Evolutionary conservation across 2,113 vertebrate genomes (phyloP).

Genomic region (Ceyx cyanopectus): DNA sequence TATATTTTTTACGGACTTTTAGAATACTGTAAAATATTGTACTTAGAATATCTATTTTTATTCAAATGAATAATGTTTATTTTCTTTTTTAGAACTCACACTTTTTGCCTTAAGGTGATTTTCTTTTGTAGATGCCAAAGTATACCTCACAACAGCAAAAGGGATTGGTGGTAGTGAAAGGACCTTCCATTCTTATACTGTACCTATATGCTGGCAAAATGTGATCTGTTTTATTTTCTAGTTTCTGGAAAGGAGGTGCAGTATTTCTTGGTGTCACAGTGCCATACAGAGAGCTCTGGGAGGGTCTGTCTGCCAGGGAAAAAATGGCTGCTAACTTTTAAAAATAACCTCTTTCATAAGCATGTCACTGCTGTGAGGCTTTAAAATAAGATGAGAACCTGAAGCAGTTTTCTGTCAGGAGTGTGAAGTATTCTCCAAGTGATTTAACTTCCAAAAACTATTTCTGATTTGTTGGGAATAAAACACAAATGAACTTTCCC

Average conservation of each 20-base stretch:
- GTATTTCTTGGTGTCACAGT: background rate
- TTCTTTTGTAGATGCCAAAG: slow-evolving; percentile 32
- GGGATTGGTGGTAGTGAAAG: background rate
- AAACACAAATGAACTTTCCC: background rate
- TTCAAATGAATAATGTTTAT: background rate
- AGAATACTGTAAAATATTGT: background rate
- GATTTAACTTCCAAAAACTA: background rate
- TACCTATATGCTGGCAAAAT: background rate
- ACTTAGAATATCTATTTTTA: slow-evolving; percentile 49
- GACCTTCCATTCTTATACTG: background rate
- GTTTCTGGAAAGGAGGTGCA: background rate
- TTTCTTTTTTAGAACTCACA: background rate
- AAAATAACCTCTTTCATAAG: background rate
- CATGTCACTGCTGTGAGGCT: background rate
- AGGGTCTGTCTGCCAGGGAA: background rate
- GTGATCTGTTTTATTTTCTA: background rate
- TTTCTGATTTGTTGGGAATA: background rate
- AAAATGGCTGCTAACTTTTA: slow-evolving; percentile 2
- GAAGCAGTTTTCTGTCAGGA: background rate
- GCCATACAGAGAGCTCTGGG: background rate
- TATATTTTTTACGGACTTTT: slow-evolving; percentile 49
- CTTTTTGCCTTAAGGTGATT: slow-evolving; percentile 70
- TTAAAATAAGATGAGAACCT: background rate
- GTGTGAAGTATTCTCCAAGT: background rate
- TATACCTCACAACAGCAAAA: slow-evolving; percentile 59